Conservation (phyloP, 1,140 invertebrate species). For the Cydia amplana region DNA sequence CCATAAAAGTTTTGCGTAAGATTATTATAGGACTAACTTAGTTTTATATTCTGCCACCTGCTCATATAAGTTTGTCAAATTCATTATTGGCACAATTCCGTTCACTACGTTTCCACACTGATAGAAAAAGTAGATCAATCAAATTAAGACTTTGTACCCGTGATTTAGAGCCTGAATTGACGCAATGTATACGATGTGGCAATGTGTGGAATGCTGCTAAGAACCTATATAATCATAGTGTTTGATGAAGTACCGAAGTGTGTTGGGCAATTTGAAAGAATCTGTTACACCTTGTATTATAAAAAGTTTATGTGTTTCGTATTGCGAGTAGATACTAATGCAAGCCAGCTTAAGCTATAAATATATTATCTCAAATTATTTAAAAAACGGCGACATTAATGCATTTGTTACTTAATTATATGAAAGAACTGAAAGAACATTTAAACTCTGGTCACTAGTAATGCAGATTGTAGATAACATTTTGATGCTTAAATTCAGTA, state of each 20-base stretch:
- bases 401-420: no score
- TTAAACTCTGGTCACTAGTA: no score
- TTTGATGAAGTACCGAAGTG: slow-evolving; percentile 9
- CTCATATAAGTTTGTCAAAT: not conserved
- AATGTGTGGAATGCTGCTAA: slow-evolving; percentile 25
- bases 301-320: not conserved
- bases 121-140: slow-evolving; percentile 23
- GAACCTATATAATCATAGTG: slow-evolving; percentile 17
- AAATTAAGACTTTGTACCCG: slow-evolving; percentile 19
- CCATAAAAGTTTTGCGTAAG: not conserved
- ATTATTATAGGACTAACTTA: not conserved
- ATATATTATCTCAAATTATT: no score
- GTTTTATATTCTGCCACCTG: not conserved
- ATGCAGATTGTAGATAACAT: no score
- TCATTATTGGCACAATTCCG: slow-evolving; percentile 22
- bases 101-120: slow-evolving; percentile 25
- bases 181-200: slow-evolving; percentile 13
- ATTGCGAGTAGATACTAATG: not conserved
- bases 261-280: not conserved
- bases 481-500: no score
- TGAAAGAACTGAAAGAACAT: no score
- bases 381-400: no score
- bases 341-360: not conserved
- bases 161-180: not conserved
- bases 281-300: slow-evolving; percentile 9